These are phyloP conservation scores for Percina caprodes DNA, from an alignment of 2,113 vertebrate genomes.

Conservation along the genomic window DNA sequence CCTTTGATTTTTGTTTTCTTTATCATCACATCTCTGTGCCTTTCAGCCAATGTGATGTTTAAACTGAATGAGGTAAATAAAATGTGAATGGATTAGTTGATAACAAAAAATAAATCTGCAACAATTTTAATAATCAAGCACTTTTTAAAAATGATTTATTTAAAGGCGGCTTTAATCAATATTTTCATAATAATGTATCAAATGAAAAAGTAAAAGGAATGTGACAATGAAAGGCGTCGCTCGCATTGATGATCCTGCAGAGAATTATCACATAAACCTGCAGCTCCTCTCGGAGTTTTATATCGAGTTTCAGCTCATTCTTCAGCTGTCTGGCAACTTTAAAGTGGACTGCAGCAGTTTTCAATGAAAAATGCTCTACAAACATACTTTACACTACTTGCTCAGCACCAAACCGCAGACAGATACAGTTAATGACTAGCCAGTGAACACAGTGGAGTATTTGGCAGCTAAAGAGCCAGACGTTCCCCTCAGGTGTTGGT, in stretches of 20 bases:
- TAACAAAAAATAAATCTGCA: background rate
- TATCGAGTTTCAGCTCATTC: background rate
- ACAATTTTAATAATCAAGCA: background rate
- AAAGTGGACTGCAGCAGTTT: background rate
- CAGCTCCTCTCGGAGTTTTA: background rate
- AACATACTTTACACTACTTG: background rate
- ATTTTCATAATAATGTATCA: background rate
- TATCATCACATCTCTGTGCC: background rate
- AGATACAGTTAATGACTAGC: background rate
- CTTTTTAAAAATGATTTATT: background rate
- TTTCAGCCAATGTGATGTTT: background rate
- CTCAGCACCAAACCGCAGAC: background rate
- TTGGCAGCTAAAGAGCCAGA: constrained; percentile 8
- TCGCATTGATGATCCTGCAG: background rate
- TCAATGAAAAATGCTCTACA: background rate
- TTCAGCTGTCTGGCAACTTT: background rate
- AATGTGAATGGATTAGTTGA: background rate
- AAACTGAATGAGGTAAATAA: background rate
- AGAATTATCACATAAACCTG: background rate
- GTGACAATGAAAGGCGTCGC: background rate
- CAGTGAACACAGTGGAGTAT: background rate
- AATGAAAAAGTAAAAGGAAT: background rate
- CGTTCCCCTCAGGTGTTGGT: background rate
- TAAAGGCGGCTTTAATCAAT: background rate
- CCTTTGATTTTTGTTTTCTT: background rate